Conservation (phyloP, 2,797 vertebrate species). For the Sebastes kiyomatsui region DNA sequence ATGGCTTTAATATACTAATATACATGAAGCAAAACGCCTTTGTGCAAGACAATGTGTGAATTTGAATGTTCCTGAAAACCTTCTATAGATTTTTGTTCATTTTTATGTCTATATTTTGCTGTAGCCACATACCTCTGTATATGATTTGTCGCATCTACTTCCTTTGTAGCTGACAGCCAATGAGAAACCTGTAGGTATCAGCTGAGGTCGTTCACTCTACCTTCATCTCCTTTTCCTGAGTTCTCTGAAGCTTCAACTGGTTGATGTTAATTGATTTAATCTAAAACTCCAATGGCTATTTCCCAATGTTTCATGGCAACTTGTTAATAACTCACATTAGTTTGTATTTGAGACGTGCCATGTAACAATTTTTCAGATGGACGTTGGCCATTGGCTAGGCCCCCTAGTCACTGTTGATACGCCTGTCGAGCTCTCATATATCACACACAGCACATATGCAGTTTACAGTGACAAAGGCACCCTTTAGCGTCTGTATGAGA, state of each 20-base stretch:
- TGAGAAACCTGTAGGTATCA: constrained; percentile 87
- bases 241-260: neutral
- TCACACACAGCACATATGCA: neutral
- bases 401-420: neutral
- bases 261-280: neutral
- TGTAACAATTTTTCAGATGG: neutral
- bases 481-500: too few relatives aligned
- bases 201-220: constrained; percentile 24
- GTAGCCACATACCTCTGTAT: neutral
- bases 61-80: neutral
- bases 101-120: neutral
- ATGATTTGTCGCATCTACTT: constrained; percentile 51
- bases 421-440: neutral
- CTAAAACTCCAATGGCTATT: neutral
- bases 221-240: neutral
- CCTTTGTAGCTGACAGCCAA: constrained; percentile 78
- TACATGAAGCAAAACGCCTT: neutral
- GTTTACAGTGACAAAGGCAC: too few relatives aligned
- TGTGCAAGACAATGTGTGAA: neutral
- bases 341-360: neutral
- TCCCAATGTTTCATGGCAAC: neutral
- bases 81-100: neutral
- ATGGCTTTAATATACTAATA: neutral
- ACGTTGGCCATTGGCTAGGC: neutral
- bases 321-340: neutral